Evolutionary conservation across 2,888 invertebrate species (phyloP).

Genomic region (Cephus pygmeus): DNA sequence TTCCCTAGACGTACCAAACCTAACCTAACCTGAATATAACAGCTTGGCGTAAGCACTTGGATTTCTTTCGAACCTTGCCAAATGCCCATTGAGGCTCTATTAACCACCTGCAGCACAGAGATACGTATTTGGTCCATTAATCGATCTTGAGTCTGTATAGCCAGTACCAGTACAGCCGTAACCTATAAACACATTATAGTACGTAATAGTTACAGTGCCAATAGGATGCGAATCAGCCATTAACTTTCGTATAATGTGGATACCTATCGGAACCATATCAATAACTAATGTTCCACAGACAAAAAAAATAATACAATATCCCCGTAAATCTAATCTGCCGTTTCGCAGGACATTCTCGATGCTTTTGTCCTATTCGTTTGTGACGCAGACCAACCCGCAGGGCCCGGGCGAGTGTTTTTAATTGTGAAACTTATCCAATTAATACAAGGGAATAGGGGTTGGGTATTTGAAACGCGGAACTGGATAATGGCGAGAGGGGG

Average conservation of each 20-base stretch:
- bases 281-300: not conserved
- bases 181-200: not conserved
- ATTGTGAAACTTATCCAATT: conserved; percentile 49
- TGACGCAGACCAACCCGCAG: not conserved
- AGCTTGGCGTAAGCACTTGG: not conserved
- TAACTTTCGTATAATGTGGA: not conserved
- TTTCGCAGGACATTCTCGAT: not conserved
- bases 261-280: not conserved
- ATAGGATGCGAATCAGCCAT: not conserved
- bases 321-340: not conserved
- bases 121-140: not conserved
- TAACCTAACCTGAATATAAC: not conserved
- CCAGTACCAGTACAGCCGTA: not conserved
- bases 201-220: not conserved
- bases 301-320: not conserved
- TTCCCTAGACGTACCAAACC: not conserved
- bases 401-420: conserved; percentile 37
- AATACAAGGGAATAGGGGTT: conserved; percentile 28
- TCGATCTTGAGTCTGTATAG: not conserved
- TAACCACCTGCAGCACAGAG: not conserved
- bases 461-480: conserved; percentile 18
- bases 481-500: conserved; percentile 12
- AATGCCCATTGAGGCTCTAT: not conserved
- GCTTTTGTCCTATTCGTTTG: not conserved
- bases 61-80: not conserved